Conservation (phyloP, 2,888 invertebrate genomes). For the Hypolimnas misippus region DNA sequence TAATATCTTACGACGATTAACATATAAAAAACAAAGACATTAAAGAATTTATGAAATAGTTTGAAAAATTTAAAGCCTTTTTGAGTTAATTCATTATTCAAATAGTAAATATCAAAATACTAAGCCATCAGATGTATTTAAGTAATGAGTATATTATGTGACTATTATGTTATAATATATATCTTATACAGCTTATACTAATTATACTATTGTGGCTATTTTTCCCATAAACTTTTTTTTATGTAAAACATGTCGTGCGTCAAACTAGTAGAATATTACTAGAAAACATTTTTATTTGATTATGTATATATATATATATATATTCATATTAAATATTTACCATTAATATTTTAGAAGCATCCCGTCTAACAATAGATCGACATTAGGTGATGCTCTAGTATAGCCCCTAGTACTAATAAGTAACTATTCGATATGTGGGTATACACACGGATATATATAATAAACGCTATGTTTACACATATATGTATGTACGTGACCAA, state of each 20-base stretch:
- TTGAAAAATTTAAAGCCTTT: too few species aligned
- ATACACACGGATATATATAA: not conserved
- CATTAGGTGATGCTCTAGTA: slow-evolving; percentile 20
- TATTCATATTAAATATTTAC: not conserved
- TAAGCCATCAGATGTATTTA: too few species aligned
- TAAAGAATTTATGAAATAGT: too few species aligned
- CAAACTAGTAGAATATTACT: not conserved
- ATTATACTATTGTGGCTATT: not conserved
- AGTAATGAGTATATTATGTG: too few species aligned
- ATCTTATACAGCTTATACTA: not conserved
- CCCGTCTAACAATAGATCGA: slow-evolving; percentile 9
- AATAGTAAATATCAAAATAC: too few species aligned
- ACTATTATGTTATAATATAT: too few species aligned
- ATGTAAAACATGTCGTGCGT: not conserved
- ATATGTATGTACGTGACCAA: slow-evolving; percentile 9
- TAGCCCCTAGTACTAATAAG: slow-evolving; percentile 14
- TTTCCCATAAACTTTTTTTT: not conserved
- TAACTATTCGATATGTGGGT: slow-evolving; percentile 5
- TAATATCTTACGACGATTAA: too few species aligned
- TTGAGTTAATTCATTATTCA: too few species aligned
- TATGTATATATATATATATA: not conserved
- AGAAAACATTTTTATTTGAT: not conserved
- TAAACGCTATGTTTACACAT: not conserved
- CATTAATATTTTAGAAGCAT: not conserved
- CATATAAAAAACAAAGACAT: too few species aligned